Conservation (phyloP, 2,113 vertebrate species). For the Melospiza melodia region DNA sequence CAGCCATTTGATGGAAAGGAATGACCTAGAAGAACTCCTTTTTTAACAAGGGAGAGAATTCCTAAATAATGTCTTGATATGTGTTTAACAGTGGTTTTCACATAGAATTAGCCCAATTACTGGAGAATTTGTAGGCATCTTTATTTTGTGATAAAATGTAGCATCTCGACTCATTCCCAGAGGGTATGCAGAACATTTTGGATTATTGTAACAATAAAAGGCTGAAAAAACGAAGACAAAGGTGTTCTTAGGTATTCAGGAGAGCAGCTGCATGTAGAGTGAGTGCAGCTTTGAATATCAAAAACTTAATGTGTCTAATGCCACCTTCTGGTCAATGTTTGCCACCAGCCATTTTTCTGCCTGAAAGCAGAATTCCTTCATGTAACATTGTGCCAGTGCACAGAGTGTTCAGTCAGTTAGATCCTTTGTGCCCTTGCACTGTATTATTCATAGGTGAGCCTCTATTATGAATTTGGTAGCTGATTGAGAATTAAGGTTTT, state of each 20-base stretch:
- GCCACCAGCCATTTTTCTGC: background rate
- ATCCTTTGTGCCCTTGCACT: background rate
- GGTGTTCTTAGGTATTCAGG: slow-evolving; percentile 48
- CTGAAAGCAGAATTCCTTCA: background rate
- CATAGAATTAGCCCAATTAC: background rate
- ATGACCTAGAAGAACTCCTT: background rate
- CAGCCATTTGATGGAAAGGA: background rate
- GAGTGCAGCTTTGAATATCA: slow-evolving; percentile 49
- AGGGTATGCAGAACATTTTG: background rate
- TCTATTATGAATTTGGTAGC: background rate
- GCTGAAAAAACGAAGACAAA: slow-evolving; percentile 45
- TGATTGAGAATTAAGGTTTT: background rate
- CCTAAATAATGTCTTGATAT: background rate
- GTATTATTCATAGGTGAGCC: background rate
- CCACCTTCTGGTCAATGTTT: slow-evolving; percentile 66
- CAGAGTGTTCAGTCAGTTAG: background rate
- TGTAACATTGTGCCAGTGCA: background rate
- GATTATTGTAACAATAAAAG: background rate
- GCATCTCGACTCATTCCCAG: slow-evolving; percentile 4
- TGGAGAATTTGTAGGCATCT: slow-evolving; percentile 16
- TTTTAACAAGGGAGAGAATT: background rate
- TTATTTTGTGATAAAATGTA: background rate
- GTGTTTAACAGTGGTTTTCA: background rate
- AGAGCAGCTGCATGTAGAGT: slow-evolving; percentile 2
- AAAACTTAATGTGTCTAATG: slow-evolving; percentile 64